Percentiles rank a stretch among this genome's conserved stretches.
phyloP scores from a whole-genome alignment of 2,888 invertebrate genomes.

The Meloe dianella region DNA sequence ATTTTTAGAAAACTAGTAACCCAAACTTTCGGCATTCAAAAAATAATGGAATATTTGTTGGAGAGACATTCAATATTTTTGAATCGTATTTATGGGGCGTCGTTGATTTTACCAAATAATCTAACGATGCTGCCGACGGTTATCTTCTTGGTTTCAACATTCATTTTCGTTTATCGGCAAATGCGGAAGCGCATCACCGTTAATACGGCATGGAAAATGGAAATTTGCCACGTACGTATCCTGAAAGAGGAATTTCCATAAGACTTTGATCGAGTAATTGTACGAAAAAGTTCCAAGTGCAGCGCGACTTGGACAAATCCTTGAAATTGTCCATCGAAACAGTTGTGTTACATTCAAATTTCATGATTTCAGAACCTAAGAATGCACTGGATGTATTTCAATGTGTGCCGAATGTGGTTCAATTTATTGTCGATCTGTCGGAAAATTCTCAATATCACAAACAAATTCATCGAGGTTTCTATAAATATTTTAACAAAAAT shows the following conservation, averaged over 20 bases:
- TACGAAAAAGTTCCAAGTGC: no score
- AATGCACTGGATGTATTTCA: conserved; percentile 54
- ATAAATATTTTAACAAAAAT: conserved; percentile 1
- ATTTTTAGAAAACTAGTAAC: no score
- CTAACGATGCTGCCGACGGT: conserved; percentile 42
- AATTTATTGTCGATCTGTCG: conserved; percentile 44
- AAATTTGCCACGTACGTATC: conserved; percentile 43
- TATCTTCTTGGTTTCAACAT: conserved; percentile 42
- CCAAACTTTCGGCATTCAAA: conserved; percentile 15
- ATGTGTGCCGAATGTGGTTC: conserved; percentile 50
- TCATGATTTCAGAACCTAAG: conserved; percentile 45
- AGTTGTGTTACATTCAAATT: not conserved
- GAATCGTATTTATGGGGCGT: not conserved
- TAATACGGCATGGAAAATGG: conserved; percentile 42
- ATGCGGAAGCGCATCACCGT: conserved; percentile 38
- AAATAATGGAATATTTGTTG: conserved; percentile 11
- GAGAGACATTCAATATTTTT: conserved; percentile 38
- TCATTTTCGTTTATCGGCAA: conserved; percentile 41
- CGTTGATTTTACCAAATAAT: conserved; percentile 20
- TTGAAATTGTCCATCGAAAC: no score
- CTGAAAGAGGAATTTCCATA: no score
- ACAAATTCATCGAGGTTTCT: conserved; percentile 38
- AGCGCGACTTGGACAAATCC: no score
- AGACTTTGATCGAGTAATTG: no score
- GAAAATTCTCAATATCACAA: conserved; percentile 34